Percentiles rank a stretch among this genome's conserved stretches.
phyloP scores from a whole-genome alignment of 2,888 invertebrate species.

The Synergus gifuensis region DNA sequence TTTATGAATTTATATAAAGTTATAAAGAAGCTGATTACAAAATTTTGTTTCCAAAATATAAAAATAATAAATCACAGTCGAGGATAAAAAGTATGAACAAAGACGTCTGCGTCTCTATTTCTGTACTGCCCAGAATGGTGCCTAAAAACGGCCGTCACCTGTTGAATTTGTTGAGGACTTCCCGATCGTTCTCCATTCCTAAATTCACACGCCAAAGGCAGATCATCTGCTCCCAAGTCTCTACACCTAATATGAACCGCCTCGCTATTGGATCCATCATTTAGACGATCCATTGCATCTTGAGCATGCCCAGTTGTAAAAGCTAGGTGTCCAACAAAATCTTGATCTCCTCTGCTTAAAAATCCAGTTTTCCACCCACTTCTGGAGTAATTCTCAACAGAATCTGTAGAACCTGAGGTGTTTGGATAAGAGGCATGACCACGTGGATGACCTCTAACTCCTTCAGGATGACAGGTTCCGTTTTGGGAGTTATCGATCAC shows the following conservation, averaged over 20 bases:
- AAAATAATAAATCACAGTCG: slow-evolving; percentile 36
- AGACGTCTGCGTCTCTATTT: slow-evolving; percentile 59
- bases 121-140: slow-evolving; percentile 54
- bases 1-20: background rate
- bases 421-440: slow-evolving; percentile 62
- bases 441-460: slow-evolving; percentile 62
- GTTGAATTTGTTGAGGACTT: slow-evolving; percentile 38
- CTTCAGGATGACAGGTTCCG: slow-evolving; percentile 47
- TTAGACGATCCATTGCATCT: slow-evolving; percentile 57
- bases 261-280: slow-evolving; percentile 43
- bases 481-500: slow-evolving; percentile 65
- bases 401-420: slow-evolving; percentile 52
- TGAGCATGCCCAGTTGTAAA: slow-evolving; percentile 47
- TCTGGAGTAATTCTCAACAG: slow-evolving; percentile 65
- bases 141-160: slow-evolving; percentile 59
- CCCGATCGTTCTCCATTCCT: slow-evolving; percentile 34
- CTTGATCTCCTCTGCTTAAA: slow-evolving; percentile 60
- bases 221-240: slow-evolving; percentile 35
- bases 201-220: slow-evolving; percentile 59
- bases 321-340: slow-evolving; percentile 58
- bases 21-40: background rate
- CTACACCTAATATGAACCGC: slow-evolving; percentile 33
- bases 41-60: background rate
- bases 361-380: slow-evolving; percentile 61
- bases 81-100: slow-evolving; percentile 68